A percentile compares a stretch with the other conserved stretches of the same genome.
These are phyloP conservation scores for Epiblema foenella DNA, from an alignment of 2,888 invertebrate species.

Conservation along the genomic window DNA sequence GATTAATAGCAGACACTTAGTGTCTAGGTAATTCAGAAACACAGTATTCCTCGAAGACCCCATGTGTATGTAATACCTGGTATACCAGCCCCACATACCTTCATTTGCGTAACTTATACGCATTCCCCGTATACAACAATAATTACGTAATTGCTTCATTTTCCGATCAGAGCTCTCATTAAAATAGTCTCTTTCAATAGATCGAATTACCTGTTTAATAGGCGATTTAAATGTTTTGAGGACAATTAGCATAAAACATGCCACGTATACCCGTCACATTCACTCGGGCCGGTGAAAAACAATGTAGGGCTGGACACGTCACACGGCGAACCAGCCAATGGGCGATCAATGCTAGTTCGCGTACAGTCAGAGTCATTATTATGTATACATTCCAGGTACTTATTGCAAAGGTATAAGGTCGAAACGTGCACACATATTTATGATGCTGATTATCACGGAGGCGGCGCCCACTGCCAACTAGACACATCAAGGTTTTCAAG, in stretches of 20 bases:
- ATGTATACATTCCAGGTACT: too few relatives aligned
- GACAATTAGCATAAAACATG: slow-evolving; percentile 17
- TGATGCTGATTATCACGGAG: slow-evolving; percentile 28
- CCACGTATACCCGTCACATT: slow-evolving; percentile 18
- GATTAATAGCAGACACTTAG: too few relatives aligned
- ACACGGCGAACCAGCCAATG: slow-evolving; percentile 43
- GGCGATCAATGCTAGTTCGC: background rate
- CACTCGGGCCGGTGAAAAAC: slow-evolving; percentile 18
- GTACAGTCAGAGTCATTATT: too few relatives aligned
- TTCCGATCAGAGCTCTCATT: slow-evolving; percentile 1
- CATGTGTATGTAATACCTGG: too few relatives aligned
- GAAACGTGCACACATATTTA: too few relatives aligned
- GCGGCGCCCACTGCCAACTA: slow-evolving; percentile 41
- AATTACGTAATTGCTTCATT: slow-evolving; percentile 24
- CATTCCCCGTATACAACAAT: background rate
- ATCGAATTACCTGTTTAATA: background rate
- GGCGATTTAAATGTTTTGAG: background rate
- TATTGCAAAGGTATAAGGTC: too few relatives aligned
- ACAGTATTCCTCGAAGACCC: too few relatives aligned
- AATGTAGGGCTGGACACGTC: slow-evolving; percentile 31
- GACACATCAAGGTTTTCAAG: slow-evolving; percentile 41
- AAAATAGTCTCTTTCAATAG: too few relatives aligned
- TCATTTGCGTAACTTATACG: too few relatives aligned
- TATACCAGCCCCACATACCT: too few relatives aligned
- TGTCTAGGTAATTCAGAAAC: too few relatives aligned